Conservation (phyloP, 2,797 vertebrate genomes). For the Aphelocoma californica region DNA sequence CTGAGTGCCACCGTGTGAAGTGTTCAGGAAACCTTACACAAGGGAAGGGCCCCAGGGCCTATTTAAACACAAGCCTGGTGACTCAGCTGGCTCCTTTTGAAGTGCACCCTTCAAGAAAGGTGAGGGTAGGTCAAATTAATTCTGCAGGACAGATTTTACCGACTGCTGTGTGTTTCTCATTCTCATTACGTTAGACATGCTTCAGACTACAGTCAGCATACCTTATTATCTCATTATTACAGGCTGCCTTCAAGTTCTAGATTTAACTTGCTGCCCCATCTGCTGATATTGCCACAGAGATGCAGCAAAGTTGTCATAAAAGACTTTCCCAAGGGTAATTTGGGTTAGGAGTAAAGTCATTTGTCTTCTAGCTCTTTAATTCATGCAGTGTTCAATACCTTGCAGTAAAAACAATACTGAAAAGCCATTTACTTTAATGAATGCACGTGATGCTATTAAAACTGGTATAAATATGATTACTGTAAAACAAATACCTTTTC, state of each 20-base stretch:
- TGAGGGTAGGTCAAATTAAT: background rate
- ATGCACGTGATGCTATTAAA: background rate
- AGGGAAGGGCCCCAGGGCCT: background rate
- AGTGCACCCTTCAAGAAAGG: background rate
- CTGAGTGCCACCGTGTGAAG: background rate
- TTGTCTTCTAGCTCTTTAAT: background rate
- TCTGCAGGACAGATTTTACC: background rate
- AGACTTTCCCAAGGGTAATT: background rate
- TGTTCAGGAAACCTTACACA: background rate
- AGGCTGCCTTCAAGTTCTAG: background rate
- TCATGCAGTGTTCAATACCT: background rate
- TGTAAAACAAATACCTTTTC: conserved; percentile 84
- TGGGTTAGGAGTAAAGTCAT: background rate
- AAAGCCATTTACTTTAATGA: background rate
- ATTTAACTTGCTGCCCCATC: background rate
- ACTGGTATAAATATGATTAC: background rate
- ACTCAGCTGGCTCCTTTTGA: background rate
- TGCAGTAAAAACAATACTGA: background rate
- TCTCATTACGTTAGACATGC: background rate
- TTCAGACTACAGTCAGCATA: background rate
- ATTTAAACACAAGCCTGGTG: background rate
- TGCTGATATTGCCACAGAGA: background rate
- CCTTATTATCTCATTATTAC: background rate
- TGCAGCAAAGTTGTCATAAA: background rate
- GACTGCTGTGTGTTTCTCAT: background rate